Percentiles rank a stretch among this genome's conserved stretches.
These are phyloP conservation scores for Clistopyga incitator DNA, from an alignment of 2,888 invertebrate species.

Conservation along the genomic window DNA sequence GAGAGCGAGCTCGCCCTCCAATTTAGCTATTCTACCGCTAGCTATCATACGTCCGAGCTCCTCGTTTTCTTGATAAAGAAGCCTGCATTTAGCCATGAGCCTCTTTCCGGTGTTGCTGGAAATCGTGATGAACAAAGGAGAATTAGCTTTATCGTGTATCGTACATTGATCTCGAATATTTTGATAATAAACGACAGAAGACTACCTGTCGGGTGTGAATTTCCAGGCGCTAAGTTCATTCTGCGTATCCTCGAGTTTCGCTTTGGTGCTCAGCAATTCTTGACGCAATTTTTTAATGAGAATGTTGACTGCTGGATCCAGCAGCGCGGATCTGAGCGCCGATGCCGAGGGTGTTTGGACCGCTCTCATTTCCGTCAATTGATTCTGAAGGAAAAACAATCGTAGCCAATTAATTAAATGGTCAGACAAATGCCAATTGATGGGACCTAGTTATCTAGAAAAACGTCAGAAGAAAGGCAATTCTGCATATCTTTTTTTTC, in stretches of 20 bases:
- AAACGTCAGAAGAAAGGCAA: too few relatives aligned
- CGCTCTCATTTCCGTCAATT: conserved; percentile 96
- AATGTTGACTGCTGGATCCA: conserved; percentile 98
- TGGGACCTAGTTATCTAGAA: neutral
- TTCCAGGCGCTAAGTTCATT: conserved; percentile 99
- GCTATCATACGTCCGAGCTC: conserved; percentile 98
- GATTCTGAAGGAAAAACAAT: conserved; percentile 89
- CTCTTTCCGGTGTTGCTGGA: conserved; percentile 97
- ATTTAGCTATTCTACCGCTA: conserved; percentile 96
- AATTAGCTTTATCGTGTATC: neutral
- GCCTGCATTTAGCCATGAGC: conserved; percentile 98
- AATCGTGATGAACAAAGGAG: conserved; percentile 53
- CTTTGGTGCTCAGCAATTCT: conserved; percentile 95
- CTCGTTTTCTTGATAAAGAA: conserved; percentile 98
- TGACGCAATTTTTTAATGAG: conserved; percentile 95
- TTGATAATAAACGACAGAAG: neutral
- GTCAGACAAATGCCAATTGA: neutral
- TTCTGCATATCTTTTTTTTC: too few relatives aligned
- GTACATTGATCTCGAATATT: too few relatives aligned
- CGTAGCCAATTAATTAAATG: conserved; percentile 10
- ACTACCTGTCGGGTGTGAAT: conserved; percentile 97
- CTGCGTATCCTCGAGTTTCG: conserved; percentile 97
- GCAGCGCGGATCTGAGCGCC: conserved; percentile 91
- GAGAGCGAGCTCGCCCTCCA: conserved; percentile 97
- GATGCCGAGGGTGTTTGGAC: conserved; percentile 92